Conservation (phyloP, 2,888 invertebrate species). For the Limnephilus auricula region DNA sequence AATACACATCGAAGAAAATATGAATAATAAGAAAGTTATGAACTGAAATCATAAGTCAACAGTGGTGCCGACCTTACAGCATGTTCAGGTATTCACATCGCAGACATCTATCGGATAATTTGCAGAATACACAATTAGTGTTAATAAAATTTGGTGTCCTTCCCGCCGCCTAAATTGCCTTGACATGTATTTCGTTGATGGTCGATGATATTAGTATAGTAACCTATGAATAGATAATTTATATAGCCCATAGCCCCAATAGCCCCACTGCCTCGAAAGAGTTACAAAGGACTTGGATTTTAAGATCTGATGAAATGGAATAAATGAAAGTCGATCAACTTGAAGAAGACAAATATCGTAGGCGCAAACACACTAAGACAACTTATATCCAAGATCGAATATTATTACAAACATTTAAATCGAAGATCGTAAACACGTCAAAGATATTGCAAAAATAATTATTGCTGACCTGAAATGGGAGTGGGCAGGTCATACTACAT, state of each 20-base stretch:
- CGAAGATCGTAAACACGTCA: background rate
- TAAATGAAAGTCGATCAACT: background rate
- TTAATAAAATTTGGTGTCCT: conserved; percentile 25
- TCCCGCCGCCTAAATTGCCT: background rate
- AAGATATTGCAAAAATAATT: background rate
- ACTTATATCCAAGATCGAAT: background rate
- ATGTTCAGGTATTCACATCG: background rate
- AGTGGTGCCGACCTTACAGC: background rate
- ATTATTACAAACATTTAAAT: background rate
- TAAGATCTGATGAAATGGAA: background rate
- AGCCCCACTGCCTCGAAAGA: background rate
- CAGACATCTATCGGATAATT: background rate
- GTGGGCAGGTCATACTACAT: too few relatives aligned
- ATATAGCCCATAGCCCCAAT: too few relatives aligned
- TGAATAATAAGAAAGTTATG: background rate
- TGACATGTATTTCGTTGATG: conserved; percentile 30
- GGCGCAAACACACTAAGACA: background rate
- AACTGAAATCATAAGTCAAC: background rate
- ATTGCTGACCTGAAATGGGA: too few relatives aligned
- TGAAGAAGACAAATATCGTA: background rate
- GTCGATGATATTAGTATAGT: background rate
- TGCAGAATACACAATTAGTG: background rate
- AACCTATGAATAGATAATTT: background rate
- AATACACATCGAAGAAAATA: background rate
- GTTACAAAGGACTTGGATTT: background rate